Conservation (phyloP, 2,797 vertebrate genomes). For the Melanotaenia nigrans region DNA sequence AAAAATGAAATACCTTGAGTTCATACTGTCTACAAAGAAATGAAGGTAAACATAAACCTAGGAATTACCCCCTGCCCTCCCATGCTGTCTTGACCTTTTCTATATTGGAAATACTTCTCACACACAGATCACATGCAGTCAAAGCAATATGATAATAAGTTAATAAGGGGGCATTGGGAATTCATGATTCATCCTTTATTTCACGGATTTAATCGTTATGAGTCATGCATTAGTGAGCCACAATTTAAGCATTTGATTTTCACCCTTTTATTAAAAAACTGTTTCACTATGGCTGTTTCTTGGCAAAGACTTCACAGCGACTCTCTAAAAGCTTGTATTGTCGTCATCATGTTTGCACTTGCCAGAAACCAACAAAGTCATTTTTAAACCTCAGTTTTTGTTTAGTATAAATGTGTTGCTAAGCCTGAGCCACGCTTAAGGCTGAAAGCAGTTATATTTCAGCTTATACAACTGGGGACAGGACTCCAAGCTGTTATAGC, state of each 20-base stretch:
- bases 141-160: not conserved
- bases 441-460: not conserved
- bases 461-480: not conserved
- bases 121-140: not conserved
- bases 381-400: not conserved
- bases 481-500: not conserved
- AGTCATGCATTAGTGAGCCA: conserved; percentile 1
- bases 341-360: not conserved
- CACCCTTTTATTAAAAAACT: not conserved
- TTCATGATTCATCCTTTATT: not conserved
- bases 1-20: no score
- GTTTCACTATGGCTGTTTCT: not conserved
- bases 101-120: not conserved
- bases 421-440: not conserved
- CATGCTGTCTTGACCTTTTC: no score
- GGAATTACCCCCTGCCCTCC: no score
- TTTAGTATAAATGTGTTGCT: not conserved
- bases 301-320: conserved; percentile 3
- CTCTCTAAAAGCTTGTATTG: not conserved
- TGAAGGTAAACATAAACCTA: no score
- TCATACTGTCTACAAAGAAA: no score
- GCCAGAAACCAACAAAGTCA: not conserved
- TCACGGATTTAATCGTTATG: not conserved
- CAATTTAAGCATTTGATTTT: not conserved
- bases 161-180: not conserved